phyloP scores from a whole-genome alignment of 2,113 vertebrate species.

The Bufo gargarizans region DNA sequence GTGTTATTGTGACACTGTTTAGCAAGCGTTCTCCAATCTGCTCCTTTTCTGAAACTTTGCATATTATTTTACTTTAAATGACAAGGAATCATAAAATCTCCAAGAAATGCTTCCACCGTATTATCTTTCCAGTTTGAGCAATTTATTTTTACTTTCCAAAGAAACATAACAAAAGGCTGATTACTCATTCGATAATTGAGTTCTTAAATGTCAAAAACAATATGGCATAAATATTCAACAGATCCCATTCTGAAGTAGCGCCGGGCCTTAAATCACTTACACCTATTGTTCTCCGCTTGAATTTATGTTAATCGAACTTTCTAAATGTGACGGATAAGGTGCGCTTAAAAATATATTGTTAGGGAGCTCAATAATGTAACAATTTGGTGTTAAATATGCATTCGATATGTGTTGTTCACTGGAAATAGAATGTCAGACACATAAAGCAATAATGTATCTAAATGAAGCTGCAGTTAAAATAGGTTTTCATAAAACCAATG shows the following conservation, averaged over 20 bases:
- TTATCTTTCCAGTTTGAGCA: conserved; percentile 66
- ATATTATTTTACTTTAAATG: conserved; percentile 36
- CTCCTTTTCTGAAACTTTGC: conserved; percentile 25
- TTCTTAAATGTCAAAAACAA: conserved; percentile 84
- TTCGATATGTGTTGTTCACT: conserved; percentile 35
- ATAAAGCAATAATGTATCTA: conserved; percentile 47
- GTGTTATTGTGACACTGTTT: conserved; percentile 40
- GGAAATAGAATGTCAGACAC: conserved; percentile 50
- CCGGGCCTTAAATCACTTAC: conserved; percentile 71
- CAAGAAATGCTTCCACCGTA: conserved; percentile 62
- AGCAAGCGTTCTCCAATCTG: conserved; percentile 13
- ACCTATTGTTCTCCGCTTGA: conserved; percentile 74
- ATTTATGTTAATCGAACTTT: conserved; percentile 79
- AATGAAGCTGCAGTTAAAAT: conserved; percentile 44
- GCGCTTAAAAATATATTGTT: conserved; percentile 67
- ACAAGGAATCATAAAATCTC: conserved; percentile 61
- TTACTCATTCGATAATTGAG: conserved; percentile 84
- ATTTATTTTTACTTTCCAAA: conserved; percentile 71
- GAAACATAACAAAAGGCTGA: conserved; percentile 77
- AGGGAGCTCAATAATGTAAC: conserved; percentile 64
- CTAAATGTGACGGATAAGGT: conserved; percentile 71
- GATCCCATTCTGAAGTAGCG: conserved; percentile 73
- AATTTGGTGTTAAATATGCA: conserved; percentile 53
- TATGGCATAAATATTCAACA: conserved; percentile 81
- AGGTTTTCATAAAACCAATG: conserved; percentile 38